Base-by-base conservation (phyloP, 2,113 vertebrate species). In the Corythoichthys intestinalis region DNA sequence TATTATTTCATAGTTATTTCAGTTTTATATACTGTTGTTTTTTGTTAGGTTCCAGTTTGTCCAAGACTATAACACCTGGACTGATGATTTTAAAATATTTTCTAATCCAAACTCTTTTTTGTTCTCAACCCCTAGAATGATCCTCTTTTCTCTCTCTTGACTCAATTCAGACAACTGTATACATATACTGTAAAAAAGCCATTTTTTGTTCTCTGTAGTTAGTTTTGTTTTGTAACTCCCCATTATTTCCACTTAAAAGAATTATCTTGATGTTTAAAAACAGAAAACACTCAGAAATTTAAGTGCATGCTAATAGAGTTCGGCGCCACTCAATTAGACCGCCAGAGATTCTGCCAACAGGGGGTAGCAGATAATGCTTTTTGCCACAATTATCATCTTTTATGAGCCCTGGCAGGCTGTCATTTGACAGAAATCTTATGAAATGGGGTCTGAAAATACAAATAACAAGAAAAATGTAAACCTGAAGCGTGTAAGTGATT, bases 391-490 rank as follows among this genome's bases (percentile, higher is more conserved):
- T 12, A 6, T 20, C 44, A n/a, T 15, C 9, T 39, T 46, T 20
- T n/a, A 62, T 20, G 59, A 44, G 17, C 17, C 59, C 17, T 44
- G 59, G 59, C 39, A 12, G 59, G 39, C 59, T 41, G n/a, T 62
- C 59, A 62, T 11, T 11, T 20, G 2, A 62, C 59, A 44, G 59
- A 4, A 10, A 46, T 39, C 39, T 62, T 15, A 44, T 44, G 59
- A 15, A 41, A 17, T 17, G 15, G 59, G 39, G 39, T 44, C 59
- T 39, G 44, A 46, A 20, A 62, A 46, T n/a, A 62, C 59, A 44
- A 28, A 28, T 62, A n/a, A 39, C 59, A 44, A 20, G 39, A 62
- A 38, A 62, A 62, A 62, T n/a, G 59, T 20, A 62, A 61, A 61
- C 59, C n/a, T 20, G 59, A 12, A 62, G 59, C 39, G 44, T 13